Evolutionary conservation across 1,140 invertebrate genomes (phyloP), one percentile per base, ranked within the genome.

Genomic region (Drosophila triauraria): DNA sequence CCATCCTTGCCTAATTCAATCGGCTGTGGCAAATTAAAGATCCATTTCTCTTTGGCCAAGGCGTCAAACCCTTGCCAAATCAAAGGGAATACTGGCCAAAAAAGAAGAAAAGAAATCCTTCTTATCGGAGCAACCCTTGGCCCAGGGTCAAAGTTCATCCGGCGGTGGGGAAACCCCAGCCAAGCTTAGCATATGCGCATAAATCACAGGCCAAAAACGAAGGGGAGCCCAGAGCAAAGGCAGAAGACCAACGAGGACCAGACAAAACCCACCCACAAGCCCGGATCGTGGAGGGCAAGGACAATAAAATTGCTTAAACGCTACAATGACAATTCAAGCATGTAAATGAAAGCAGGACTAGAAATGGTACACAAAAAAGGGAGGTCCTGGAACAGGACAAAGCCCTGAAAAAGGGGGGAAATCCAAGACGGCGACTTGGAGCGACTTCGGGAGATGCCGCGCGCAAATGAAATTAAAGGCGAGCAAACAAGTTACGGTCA

Each of bases 401-500:
- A 78, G 23, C 63, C 61, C 67, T 25, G 20, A 54, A 54, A 40
- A 35, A 20, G 32, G 51, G 32, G 23, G 40, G 43, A 54, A 54
- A 20, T 30, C 53, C 42, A 60, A 72, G 64, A 42, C 43, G 30
- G 20, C 58, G 50, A 47, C 50, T 53, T 35, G 50, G 17, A 25
- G 50, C 30, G 57, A 51, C 64, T 43, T 25, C 35, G 44, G 48
- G 32, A 50, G 62, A 35, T 43, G 67, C 46, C 43, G 59, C 75
- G 83, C 72, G 72, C 84, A 91, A 91, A 91, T 91, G 82, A 91
- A 91, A 91, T 91, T 91, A 87, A 91, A 91, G 85, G 85, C 82
- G 90, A 91, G 90, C 87, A 91, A 91, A 91, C 86, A 90, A 90
- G 85, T 90, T 90, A 90, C 85, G 85, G 85, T 91, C 85, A 90